phyloP scores from a whole-genome alignment of 1,140 invertebrate species.

The Plectus sambesii region DNA sequence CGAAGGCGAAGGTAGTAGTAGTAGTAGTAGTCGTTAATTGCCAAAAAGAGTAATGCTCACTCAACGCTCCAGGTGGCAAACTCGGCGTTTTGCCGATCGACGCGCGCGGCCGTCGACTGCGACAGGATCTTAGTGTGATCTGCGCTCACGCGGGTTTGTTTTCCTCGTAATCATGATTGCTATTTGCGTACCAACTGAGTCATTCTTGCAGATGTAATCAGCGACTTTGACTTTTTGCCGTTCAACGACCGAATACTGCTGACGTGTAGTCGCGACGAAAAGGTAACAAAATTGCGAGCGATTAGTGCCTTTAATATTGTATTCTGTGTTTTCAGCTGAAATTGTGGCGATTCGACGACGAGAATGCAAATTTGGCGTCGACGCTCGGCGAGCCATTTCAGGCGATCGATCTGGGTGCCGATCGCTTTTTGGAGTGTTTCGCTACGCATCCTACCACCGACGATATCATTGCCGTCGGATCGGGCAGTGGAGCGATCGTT shows the following conservation, averaged over 20 bases:
- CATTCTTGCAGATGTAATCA: conserved; percentile 45
- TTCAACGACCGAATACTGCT: conserved; percentile 46
- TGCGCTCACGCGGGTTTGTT: conserved; percentile 46
- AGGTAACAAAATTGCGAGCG: too few relatives aligned
- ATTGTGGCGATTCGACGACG: conserved; percentile 15
- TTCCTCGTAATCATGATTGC: conserved; percentile 1
- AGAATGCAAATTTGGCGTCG: conserved; percentile 6
- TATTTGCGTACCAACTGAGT: background rate
- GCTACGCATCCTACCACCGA: conserved; percentile 25
- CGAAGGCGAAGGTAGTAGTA: conserved; percentile 47
- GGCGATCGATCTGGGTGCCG: conserved; percentile 8
- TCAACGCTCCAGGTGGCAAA: conserved; percentile 38
- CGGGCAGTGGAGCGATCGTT: conserved; percentile 33
- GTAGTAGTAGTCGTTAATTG: too few relatives aligned
- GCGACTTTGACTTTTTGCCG: conserved; percentile 48
- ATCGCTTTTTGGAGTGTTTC: conserved; percentile 19
- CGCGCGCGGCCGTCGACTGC: conserved; percentile 39
- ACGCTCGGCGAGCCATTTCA: conserved; percentile 7
- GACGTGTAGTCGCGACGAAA: conserved; percentile 45
- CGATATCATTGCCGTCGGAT: conserved; percentile 32
- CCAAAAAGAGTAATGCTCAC: background rate
- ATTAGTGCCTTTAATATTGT: too few relatives aligned
- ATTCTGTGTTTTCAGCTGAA: conserved; percentile 19
- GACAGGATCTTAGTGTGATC: conserved; percentile 35
- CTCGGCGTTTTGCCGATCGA: conserved; percentile 45